Evolutionary conservation across 2,888 invertebrate genomes (phyloP).

Genomic region (Cheilosia variabilis): DNA sequence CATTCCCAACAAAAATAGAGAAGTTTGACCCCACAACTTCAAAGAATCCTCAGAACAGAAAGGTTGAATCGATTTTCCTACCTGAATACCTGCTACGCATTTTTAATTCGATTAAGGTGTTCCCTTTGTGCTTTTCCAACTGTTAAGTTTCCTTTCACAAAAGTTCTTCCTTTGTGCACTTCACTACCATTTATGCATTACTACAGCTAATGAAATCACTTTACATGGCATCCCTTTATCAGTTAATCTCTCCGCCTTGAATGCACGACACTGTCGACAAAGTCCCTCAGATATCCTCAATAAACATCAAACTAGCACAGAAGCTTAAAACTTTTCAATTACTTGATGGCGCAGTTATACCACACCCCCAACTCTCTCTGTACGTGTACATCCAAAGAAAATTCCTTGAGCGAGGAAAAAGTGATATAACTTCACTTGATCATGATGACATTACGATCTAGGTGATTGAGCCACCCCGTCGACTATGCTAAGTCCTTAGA

Average conservation of each 20-base stretch:
- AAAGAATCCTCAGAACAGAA: too few species aligned
- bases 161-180: too few species aligned
- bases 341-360: constrained; percentile 50
- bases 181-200: too few species aligned
- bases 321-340: constrained; percentile 63
- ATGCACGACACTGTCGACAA: constrained; percentile 26
- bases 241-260: constrained; percentile 30
- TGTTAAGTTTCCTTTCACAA: too few species aligned
- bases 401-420: constrained; percentile 16
- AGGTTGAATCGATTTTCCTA: too few species aligned
- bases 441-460: constrained; percentile 61
- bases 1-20: too few species aligned
- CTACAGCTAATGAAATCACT: not conserved
- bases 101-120: too few species aligned
- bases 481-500: constrained; percentile 38
- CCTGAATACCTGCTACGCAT: too few species aligned
- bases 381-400: constrained; percentile 1
- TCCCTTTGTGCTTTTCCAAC: too few species aligned
- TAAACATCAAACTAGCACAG: constrained; percentile 30
- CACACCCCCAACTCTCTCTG: not conserved
- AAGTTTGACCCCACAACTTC: too few species aligned
- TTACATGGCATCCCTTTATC: constrained; percentile 11
- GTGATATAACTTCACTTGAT: constrained; percentile 63
- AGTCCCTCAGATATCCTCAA: constrained; percentile 1
- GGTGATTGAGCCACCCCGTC: constrained; percentile 59